A percentile compares a stretch with the other conserved stretches of the same genome.
These are phyloP conservation scores for Thymelicus sylvestris DNA, from an alignment of 2,888 invertebrate species.

Conservation along the genomic window DNA sequence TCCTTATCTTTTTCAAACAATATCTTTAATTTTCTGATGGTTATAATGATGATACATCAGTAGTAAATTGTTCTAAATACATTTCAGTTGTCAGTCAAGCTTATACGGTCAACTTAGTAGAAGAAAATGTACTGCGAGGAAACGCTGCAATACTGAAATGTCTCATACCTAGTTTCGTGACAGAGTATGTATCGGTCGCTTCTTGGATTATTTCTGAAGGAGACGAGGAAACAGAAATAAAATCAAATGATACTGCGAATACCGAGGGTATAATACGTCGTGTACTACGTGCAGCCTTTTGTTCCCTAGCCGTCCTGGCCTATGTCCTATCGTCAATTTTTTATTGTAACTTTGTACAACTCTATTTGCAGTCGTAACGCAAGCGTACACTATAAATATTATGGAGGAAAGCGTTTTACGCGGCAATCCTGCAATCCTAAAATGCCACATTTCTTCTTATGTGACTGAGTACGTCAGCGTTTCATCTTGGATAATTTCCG, in stretches of 20 bases:
- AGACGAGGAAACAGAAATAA: slow-evolving; percentile 67
- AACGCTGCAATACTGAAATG: slow-evolving; percentile 93
- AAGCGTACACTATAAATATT: slow-evolving; percentile 94
- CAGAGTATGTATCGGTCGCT: slow-evolving; percentile 92
- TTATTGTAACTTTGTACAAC: slow-evolving; percentile 38
- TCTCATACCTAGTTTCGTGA: slow-evolving; percentile 93
- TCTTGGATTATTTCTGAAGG: slow-evolving; percentile 91
- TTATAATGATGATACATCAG: slow-evolving; percentile 14
- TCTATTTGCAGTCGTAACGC: slow-evolving; percentile 91
- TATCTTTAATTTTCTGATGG: background rate
- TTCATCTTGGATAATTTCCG: slow-evolving; percentile 94
- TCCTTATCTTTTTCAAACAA: slow-evolving; percentile 38
- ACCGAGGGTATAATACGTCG: slow-evolving; percentile 61
- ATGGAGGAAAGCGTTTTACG: slow-evolving; percentile 96
- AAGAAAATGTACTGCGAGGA: slow-evolving; percentile 93
- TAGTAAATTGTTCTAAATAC: background rate
- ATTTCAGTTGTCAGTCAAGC: slow-evolving; percentile 85
- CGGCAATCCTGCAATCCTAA: slow-evolving; percentile 95
- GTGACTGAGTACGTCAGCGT: slow-evolving; percentile 96
- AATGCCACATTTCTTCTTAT: slow-evolving; percentile 97
- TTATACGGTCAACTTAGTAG: slow-evolving; percentile 93
- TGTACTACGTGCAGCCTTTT: background rate
- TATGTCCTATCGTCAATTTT: slow-evolving; percentile 13
- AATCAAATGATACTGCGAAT: slow-evolving; percentile 59
- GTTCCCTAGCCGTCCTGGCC: slow-evolving; percentile 16